These are phyloP conservation scores for Intellagama lesueurii DNA, from an alignment of 2,797 vertebrate genomes.

Conservation along the genomic window DNA sequence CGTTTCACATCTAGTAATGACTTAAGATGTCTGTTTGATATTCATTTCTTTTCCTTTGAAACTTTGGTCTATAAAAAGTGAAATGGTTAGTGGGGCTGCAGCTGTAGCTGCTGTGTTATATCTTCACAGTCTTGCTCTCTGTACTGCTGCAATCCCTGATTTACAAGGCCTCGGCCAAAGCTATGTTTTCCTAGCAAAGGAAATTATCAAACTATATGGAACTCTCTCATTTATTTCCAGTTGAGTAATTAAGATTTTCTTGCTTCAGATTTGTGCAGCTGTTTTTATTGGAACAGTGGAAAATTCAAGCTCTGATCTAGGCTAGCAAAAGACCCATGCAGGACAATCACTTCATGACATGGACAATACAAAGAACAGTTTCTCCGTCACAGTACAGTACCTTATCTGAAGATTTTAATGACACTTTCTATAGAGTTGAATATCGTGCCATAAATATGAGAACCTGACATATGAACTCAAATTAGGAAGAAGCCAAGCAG, in stretches of 20 bases:
- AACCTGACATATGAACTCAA: constrained; percentile 40
- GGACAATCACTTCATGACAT: neutral
- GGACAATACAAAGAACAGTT: neutral
- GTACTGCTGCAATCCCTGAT: neutral
- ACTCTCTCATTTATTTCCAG: neutral
- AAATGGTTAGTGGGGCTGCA: too few relatives aligned
- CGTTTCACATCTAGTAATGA: too few relatives aligned
- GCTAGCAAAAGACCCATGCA: neutral
- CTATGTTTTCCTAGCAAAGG: neutral
- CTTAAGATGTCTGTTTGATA: too few relatives aligned
- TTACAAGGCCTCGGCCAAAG: neutral
- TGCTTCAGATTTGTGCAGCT: neutral
- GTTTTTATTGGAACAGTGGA: neutral
- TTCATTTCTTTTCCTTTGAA: too few relatives aligned
- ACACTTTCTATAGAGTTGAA: constrained; percentile 27
- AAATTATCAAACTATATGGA: neutral
- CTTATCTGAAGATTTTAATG: neutral
- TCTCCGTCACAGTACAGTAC: neutral
- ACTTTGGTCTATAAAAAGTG: too few relatives aligned
- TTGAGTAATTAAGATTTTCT: neutral
- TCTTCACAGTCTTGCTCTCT: neutral
- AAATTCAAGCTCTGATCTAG: neutral
- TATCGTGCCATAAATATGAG: constrained; percentile 20
- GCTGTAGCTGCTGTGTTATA: too few relatives aligned
- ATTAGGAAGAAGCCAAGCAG: constrained; percentile 46